These are phyloP conservation scores for Paracyprichromis sp. DNA, from an alignment of 2,113 vertebrate genomes.

Conservation along the genomic window DNA sequence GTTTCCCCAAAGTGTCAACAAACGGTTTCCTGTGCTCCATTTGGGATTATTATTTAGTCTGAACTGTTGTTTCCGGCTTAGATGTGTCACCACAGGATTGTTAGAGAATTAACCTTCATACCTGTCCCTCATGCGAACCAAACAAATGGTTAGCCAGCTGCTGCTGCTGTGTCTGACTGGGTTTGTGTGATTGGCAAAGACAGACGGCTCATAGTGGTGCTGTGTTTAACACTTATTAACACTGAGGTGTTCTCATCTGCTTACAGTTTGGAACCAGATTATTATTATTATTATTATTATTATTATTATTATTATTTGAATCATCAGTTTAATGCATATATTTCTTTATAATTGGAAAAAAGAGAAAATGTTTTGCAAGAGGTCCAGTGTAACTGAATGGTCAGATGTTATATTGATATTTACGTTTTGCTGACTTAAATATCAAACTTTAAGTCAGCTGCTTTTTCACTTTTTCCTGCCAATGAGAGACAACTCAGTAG, in stretches of 20 bases:
- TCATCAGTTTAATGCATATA: background rate
- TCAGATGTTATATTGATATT: background rate
- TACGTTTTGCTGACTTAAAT: background rate
- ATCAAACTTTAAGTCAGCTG: background rate
- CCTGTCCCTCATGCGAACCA: constrained; percentile 7
- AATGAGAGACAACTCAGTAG: background rate
- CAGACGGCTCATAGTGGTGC: background rate
- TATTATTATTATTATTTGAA: background rate
- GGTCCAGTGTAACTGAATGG: background rate
- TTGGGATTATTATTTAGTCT: background rate
- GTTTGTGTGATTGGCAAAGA: constrained; percentile 12
- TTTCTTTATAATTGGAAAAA: background rate
- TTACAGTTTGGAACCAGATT: background rate
- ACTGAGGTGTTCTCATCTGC: background rate
- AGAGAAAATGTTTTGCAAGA: background rate
- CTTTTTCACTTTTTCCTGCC: background rate
- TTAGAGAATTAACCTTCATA: constrained; percentile 26
- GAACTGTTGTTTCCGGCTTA: background rate
- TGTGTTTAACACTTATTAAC: background rate
- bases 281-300: background rate
- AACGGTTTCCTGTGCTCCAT: background rate
- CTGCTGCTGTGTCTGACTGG: background rate
- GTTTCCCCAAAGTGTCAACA: background rate
- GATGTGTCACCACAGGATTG: constrained; percentile 23
- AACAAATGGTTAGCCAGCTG: background rate